These are phyloP conservation scores for Samia ricini DNA, from an alignment of 1,140 invertebrate species.

Conservation along the genomic window DNA sequence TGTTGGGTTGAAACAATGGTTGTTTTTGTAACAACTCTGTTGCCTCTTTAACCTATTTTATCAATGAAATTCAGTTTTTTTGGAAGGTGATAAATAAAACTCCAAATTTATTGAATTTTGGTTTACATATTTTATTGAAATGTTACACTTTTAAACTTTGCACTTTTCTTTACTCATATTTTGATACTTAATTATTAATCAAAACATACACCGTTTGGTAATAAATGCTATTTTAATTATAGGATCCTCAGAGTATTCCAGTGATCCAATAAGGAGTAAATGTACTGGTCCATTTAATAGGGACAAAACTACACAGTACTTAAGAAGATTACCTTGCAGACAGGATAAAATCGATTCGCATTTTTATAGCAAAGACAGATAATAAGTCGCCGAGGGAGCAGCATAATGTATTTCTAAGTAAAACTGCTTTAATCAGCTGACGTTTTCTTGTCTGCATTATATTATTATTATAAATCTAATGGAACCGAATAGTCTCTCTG, in stretches of 20 bases:
- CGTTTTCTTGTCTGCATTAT: conserved; percentile 3
- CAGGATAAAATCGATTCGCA: conserved; percentile 7
- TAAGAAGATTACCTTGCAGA: conserved; percentile 10
- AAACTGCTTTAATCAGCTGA: not conserved
- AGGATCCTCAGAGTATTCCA: conserved; percentile 53
- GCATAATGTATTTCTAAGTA: not conserved
- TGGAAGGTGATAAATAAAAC: conserved; percentile 45
- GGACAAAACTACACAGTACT: conserved; percentile 5
- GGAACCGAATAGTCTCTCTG: conserved; percentile 41
- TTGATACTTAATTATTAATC: conserved; percentile 69
- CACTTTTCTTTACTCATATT: conserved; percentile 66
- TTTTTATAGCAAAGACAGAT: conserved; percentile 33
- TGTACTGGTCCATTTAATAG: conserved; percentile 23
- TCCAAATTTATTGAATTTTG: conserved; percentile 54
- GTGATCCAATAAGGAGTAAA: conserved; percentile 56
- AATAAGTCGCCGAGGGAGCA: not conserved
- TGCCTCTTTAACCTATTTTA: conserved; percentile 36
- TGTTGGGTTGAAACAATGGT: conserved; percentile 44
- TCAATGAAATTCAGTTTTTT: not conserved
- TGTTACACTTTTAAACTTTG: conserved; percentile 75
- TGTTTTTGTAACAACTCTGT: conserved; percentile 24
- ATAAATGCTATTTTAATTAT: conserved; percentile 74
- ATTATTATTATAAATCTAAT: conserved; percentile 21
- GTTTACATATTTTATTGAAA: conserved; percentile 77
- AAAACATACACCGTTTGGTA: conserved; percentile 75